phyloP scores from a whole-genome alignment of 2,113 vertebrate genomes.

The Petaurus breviceps region DNA sequence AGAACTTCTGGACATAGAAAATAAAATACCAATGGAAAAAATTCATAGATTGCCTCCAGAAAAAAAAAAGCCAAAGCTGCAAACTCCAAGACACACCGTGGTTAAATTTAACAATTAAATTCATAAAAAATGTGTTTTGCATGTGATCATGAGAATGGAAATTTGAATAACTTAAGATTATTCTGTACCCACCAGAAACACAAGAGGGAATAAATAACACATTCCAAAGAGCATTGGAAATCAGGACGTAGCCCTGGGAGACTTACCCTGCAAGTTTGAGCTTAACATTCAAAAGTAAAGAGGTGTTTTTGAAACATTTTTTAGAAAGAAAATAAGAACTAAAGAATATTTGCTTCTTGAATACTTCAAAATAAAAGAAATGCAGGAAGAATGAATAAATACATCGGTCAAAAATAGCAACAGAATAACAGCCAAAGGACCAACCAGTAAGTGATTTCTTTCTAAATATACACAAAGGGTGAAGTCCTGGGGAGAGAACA shows the following conservation, averaged over 20 bases:
- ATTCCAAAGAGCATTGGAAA: neutral
- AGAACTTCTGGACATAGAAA: neutral
- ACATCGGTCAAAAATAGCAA: neutral
- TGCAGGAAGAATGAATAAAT: neutral
- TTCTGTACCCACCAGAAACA: neutral
- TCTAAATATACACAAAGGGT: neutral
- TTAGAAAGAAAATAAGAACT: neutral
- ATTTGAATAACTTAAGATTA: neutral
- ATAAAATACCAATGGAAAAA: neutral
- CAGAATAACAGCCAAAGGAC: neutral
- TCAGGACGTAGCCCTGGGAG: neutral
- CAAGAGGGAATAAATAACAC: neutral
- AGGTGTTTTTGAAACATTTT: neutral
- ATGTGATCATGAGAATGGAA: neutral
- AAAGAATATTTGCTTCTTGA: neutral
- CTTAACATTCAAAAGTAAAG: neutral
- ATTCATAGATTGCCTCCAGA: neutral
- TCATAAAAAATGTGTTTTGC: neutral
- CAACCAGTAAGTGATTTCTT: neutral
- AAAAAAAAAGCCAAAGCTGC: neutral
- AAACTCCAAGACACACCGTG: neutral
- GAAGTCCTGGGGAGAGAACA: too few species aligned
- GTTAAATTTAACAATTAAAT: neutral
- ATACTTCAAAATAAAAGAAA: neutral
- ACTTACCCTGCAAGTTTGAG: neutral